Conservation (phyloP, 2,113 vertebrate genomes). For the Noctilio leporinus region DNA sequence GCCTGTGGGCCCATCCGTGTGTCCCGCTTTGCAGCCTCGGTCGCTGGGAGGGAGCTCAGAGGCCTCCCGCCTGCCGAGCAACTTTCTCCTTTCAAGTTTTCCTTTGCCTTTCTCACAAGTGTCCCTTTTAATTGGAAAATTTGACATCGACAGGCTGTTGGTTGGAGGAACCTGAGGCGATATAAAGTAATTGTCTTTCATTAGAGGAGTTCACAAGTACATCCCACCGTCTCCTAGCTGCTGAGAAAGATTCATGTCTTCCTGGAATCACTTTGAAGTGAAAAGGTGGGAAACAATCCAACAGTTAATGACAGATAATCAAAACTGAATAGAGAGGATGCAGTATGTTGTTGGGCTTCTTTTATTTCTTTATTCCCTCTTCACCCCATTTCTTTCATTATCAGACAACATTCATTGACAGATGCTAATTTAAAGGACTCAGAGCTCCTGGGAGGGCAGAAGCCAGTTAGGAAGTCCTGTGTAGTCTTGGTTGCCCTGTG, state of each 20-base stretch:
- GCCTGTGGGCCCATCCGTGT: accelerated
- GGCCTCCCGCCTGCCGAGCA: not conserved
- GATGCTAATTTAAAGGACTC: not conserved
- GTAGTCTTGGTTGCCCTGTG: not conserved
- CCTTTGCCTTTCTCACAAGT: conserved; percentile 1
- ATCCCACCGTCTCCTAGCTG: not conserved
- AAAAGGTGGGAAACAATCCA: conserved; percentile 27
- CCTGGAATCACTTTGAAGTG: conserved; percentile 29
- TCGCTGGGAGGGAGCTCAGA: not conserved
- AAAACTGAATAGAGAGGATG: not conserved
- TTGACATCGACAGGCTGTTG: conserved; percentile 41
- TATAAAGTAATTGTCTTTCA: conserved; percentile 59
- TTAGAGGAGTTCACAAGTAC: conserved; percentile 48
- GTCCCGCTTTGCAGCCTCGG: not conserved
- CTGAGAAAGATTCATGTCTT: conserved; percentile 41
- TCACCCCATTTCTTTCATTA: not conserved
- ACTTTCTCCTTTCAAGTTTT: conserved; percentile 2
- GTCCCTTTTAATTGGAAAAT: conserved; percentile 61
- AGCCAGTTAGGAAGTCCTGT: not conserved
- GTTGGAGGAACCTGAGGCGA: conserved; percentile 47
- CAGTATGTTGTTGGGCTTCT: not conserved
- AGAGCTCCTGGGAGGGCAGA: not conserved
- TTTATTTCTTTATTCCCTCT: not conserved
- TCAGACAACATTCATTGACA: not conserved
- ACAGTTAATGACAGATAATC: not conserved